These are phyloP conservation scores for Nannoperca australis DNA, from an alignment of 2,797 vertebrate genomes.

Conservation along the genomic window DNA sequence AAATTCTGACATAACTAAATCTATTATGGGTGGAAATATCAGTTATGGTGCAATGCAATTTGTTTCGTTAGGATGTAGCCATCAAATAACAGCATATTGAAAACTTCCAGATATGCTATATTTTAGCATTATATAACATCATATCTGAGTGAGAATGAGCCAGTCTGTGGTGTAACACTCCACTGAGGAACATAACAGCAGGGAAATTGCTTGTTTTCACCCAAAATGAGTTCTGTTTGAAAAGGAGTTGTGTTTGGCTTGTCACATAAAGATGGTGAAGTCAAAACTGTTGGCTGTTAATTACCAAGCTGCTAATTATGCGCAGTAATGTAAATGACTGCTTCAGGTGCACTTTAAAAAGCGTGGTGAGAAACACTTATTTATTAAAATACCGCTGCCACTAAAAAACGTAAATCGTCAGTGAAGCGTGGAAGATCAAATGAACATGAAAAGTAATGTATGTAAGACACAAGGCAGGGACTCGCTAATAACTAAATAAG, in stretches of 20 bases:
- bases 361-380: conserved; percentile 11
- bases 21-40: background rate
- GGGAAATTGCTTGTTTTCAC: conserved; percentile 2
- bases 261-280: background rate
- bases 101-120: background rate
- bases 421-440: conserved; percentile 25
- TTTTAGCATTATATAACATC: background rate
- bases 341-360: conserved; percentile 14
- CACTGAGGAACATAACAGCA: background rate
- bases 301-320: conserved; percentile 35
- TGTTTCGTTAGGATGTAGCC: background rate
- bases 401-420: conserved; percentile 6
- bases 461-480: background rate
- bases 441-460: conserved; percentile 25
- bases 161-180: too few species aligned
- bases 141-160: background rate
- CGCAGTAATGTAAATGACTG: conserved; percentile 6
- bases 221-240: background rate
- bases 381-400: conserved; percentile 35
- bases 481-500: background rate
- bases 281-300: conserved; percentile 31
- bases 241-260: background rate
- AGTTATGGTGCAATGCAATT: background rate
- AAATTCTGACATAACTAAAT: background rate
- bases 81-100: background rate